These are phyloP conservation scores for Calcarius ornatus DNA, from an alignment of 2,113 vertebrate species.

Conservation along the genomic window DNA sequence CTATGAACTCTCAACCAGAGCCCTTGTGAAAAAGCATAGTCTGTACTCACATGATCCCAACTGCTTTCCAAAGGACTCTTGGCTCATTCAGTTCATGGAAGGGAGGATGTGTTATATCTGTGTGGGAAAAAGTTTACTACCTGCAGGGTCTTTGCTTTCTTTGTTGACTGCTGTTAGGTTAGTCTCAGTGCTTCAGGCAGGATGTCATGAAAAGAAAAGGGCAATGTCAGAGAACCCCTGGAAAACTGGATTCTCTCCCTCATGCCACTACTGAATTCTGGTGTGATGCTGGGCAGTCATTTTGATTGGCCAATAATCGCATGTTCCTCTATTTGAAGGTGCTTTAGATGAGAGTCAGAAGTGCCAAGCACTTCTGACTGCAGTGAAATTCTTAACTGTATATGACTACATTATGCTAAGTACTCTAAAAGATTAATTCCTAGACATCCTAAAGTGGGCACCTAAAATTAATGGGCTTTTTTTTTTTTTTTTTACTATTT, in stretches of 20 bases:
- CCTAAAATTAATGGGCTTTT: neutral
- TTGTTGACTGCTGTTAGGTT: neutral
- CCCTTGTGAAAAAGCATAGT: neutral
- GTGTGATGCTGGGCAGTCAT: neutral
- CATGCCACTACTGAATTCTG: neutral
- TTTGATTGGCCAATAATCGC: neutral
- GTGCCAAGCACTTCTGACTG: neutral
- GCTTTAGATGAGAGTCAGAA: neutral
- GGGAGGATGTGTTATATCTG: neutral
- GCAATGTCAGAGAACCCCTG: neutral
- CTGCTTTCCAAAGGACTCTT: neutral
- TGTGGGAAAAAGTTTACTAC: neutral
- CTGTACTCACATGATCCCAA: neutral
- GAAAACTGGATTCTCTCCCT: neutral
- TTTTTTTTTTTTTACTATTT: neutral
- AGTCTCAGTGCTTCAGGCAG: neutral
- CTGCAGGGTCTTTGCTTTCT: neutral
- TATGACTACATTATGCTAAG: neutral
- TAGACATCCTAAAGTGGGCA: constrained; percentile 13
- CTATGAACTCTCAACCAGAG: neutral
- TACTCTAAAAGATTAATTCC: constrained; percentile 17
- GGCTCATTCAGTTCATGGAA: neutral
- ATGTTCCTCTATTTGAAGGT: neutral
- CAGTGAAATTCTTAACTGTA: neutral
- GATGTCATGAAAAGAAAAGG: neutral